Evolutionary conservation across 2,113 vertebrate species (phyloP), one percentile per base, ranked within the genome.

Genomic region (Puma concolor): DNA sequence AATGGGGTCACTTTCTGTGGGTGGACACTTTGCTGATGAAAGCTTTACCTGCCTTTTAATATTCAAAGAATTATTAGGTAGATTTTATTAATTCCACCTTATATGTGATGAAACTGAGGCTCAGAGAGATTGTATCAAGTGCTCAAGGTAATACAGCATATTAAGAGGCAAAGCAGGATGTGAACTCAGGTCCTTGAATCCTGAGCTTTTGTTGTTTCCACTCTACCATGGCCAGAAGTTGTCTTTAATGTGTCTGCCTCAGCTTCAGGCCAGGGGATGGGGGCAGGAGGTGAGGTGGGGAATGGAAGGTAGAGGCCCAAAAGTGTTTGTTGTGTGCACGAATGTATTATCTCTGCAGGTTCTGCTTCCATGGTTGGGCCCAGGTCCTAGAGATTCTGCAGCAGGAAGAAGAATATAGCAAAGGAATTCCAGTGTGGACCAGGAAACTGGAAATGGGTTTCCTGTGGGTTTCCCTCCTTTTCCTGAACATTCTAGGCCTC

Each of bases 141-240:
- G 71, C n/a, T 52, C 71, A 88, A 27, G 7, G 31, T 66, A 83
- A 77, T 72, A 67, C 50, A 96, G 83, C 16, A 67, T 74, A 48
- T 27, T 10, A 54, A 95, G 83, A 87, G 38, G 77, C 29, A 69
- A 66, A 95, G 63, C 31, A 91, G 93, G 64, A 85, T 85, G 76
- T 81, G 80, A 87, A 95, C 71, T 77, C 80, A 76, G 54, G 74
- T 48, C 63, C 64, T 64, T 57, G 76, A 31, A 33, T 76, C 67
- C 38, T 41, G 31, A 85, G 57, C 23, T 88, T 17, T 88, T 86
- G 63, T 10, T 60, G 4, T 80, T 94, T 23, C 50, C n/a, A 48
- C 31, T 41, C 84, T 9, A 48, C 10, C 15, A 21, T 23, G 27
- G 25, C 17, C 11, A 82, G 29, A 88, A 44, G 36, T 15, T 69